Evolutionary conservation across 1,140 invertebrate genomes (phyloP), one percentile per base, ranked within the genome.

Genomic region (Ceratina australensis): DNA sequence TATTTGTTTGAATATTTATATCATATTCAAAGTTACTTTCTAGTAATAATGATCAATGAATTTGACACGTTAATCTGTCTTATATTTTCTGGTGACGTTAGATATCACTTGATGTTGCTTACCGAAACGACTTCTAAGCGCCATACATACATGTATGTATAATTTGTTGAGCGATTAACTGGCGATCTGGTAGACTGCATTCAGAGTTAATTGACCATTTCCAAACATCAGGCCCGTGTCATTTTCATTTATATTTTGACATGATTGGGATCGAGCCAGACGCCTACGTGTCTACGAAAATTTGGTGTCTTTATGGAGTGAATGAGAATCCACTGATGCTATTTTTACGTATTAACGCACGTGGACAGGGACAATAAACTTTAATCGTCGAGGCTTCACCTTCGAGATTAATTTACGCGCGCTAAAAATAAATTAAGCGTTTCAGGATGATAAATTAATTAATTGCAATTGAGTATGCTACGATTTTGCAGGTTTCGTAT

Each of bases 161-260:
- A 18, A 24, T 50, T 16, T 0, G 16, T 0, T 10, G 8, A 50
- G 10, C 13, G 22, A 26, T 49, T 8, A 22, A 60, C 8, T 2
- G 28, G 50, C n/a, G 18, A 54, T 12, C n/a, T 3, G 15, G 12
- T 0, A 15, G 47, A 3, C 3, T 24, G 12, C 0, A 12, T 49
- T 57, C 22, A 22, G n/a, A 50, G 22, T 69, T 76, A 71, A 76
- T 76, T 52, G 20, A 0, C 20, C 57, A 26, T 54, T 69, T 61
- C 24, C 10, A 22, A 33, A 50, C 5, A 13, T 47, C 12, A 22
- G 5, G 20, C 2, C 12, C 66, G 56, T 52, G 42, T 71, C 56
- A 52, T 76, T 61, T 69, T 76, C 74, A 76, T 76, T 69, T 76
- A 76, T 76, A 76, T 57, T 60, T 69, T 76, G 74, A 42, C 74